phyloP scores from a whole-genome alignment of 2,797 vertebrate genomes.

The Otus scops region DNA sequence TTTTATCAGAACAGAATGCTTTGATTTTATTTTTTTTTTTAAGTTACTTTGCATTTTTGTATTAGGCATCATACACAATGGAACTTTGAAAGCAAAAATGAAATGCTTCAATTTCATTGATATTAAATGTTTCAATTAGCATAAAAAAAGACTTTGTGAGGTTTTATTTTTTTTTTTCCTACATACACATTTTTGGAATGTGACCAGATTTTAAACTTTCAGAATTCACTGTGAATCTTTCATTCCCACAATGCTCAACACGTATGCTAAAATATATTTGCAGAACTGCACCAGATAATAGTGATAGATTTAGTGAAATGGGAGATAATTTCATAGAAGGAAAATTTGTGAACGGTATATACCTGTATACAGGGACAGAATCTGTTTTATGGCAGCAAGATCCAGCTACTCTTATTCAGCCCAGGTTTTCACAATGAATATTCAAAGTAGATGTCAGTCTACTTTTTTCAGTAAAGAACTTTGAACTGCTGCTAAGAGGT shows the following conservation, averaged over 20 bases:
- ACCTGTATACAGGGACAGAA: not conserved
- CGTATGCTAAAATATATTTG: not conserved
- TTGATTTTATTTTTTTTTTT: not conserved
- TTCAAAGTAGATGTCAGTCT: not conserved
- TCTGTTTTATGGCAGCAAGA: not conserved
- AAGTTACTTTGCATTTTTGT: not conserved
- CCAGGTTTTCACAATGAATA: not conserved
- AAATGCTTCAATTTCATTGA: not conserved
- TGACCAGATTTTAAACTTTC: not conserved
- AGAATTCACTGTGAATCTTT: not conserved
- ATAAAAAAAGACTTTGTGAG: not conserved
- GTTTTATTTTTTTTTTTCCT: too few relatives aligned
- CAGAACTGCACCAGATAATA: not conserved
- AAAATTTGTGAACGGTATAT: not conserved
- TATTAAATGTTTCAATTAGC: not conserved
- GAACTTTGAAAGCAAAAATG: not conserved
- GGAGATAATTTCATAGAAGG: not conserved
- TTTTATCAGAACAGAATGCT: not conserved
- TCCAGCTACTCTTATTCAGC: not conserved
- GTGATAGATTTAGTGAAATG: not conserved
- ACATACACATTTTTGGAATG: not conserved
- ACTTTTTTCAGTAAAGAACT: not conserved
- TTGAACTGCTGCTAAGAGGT: not conserved
- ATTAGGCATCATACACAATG: not conserved
- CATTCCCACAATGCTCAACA: not conserved